Evolutionary conservation across 2,888 invertebrate genomes (phyloP), one percentile per base, ranked within the genome.

Genomic region (Epinotia ramella): DNA sequence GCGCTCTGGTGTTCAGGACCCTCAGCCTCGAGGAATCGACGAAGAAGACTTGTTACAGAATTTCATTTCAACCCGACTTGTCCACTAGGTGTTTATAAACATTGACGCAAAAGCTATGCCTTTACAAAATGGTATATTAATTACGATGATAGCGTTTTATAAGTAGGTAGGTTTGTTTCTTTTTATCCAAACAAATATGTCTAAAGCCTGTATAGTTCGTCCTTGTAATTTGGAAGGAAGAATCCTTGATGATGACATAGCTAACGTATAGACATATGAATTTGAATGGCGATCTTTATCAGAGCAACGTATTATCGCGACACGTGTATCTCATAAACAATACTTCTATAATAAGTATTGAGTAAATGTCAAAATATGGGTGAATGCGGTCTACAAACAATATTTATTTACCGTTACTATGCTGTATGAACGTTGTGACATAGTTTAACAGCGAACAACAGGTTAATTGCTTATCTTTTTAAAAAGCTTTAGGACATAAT

Each of bases 181-280:
- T 53, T n/a, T 5, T 24, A 60, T 13, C 59, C 28, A 13, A 28
- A 28, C 28, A 24, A 24, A 60, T 28, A 60, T 13, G 12, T 16
- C 2, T 60, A 5, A 6, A 16, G n/a, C 1, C 9, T 24, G 28
- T 18, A 73, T 40, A 66, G 24, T 40, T 66, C 18, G 59, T 60
- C 66, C 73, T 73, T 67, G 73, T 40, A 73, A 53, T 53, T 73
- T 67, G 59, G 24, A 24, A 56, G 11, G 3, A n/a, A 62, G 16
- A 49, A 46, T 67, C 63, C 56, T 57, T 63, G 63, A n/a, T 53
- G 66, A 28, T 66, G 24, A n/a, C 24, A 49, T 28, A 24, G 53
- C 49, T 24, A 46, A 6, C 53, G 16, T 6, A 33, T 53, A 12
- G n/a, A 57, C 28, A 63, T 57, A 74, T 40, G 67, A 11, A 53